These are phyloP conservation scores for Grantiella picta DNA, from an alignment of 2,113 vertebrate species.

Conservation along the genomic window DNA sequence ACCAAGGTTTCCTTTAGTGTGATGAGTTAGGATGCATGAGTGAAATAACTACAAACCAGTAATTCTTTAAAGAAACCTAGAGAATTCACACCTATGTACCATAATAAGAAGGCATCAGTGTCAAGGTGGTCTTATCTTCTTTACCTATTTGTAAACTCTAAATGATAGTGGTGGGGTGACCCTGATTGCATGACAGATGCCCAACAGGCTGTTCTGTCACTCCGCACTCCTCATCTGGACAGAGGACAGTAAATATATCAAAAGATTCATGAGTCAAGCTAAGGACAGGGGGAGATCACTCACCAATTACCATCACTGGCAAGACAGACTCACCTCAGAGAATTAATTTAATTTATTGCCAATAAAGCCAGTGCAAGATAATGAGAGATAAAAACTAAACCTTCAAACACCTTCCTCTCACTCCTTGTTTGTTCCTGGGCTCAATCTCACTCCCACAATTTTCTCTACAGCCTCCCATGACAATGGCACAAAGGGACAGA, in stretches of 20 bases:
- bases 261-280: fast-evolving
- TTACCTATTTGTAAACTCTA: background rate
- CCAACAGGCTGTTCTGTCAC: background rate
- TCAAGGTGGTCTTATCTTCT: background rate
- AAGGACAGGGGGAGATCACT: background rate
- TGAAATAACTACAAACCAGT: background rate
- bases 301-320: fast-evolving
- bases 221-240: background rate
- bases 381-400: background rate
- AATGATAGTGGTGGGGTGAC: background rate
- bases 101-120: fast-evolving
- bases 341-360: background rate
- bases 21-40: background rate
- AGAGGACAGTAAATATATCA: background rate
- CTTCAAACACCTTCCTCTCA: background rate
- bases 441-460: background rate
- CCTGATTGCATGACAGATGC: background rate
- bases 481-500: fast-evolving
- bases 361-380: background rate
- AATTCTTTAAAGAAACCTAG: background rate
- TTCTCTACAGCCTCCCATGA: background rate
- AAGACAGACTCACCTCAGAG: background rate
- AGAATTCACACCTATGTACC: background rate
- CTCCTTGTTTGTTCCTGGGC: background rate
- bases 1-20: background rate